These are phyloP conservation scores for Brachycybe producta DNA, from an alignment of 2,888 invertebrate species.

Conservation along the genomic window DNA sequence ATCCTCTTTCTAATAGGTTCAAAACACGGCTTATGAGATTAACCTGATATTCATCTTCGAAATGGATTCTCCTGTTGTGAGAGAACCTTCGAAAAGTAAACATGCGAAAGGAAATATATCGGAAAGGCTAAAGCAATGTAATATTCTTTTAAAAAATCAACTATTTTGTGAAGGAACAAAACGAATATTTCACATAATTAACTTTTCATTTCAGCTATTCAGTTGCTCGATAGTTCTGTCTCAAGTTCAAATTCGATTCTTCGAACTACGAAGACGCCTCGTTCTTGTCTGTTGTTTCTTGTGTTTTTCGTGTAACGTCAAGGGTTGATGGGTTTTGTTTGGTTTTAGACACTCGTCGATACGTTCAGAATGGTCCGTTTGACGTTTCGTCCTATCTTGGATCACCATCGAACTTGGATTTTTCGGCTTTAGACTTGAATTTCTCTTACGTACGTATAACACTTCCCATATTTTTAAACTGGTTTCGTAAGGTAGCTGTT, in stretches of 20 bases:
- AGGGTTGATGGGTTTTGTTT: not conserved
- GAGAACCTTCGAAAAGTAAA: not conserved
- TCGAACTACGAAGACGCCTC: not conserved
- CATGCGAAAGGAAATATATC: slow-evolving; percentile 7
- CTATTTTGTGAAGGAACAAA: not conserved
- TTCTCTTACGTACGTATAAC: too few relatives aligned
- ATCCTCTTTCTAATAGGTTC: too few relatives aligned
- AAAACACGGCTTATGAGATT: too few relatives aligned
- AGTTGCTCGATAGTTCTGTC: not conserved
- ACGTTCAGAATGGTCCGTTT: slow-evolving; percentile 6
- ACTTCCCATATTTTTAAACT: too few relatives aligned
- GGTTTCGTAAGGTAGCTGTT: not conserved
- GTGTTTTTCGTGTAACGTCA: not conserved
- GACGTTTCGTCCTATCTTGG: slow-evolving; percentile 6
- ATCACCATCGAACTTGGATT: not conserved
- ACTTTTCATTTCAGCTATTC: not conserved
- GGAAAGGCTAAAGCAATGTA: slow-evolving; percentile 6
- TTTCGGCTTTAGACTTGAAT: not conserved
- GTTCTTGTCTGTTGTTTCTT: not conserved
- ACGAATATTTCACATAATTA: not conserved
- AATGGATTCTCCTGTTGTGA: slow-evolving; percentile 1
- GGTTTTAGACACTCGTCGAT: not conserved
- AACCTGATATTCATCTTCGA: too few relatives aligned
- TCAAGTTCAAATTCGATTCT: not conserved
- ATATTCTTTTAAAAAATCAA: not conserved